Base-by-base conservation (phyloP, 2,113 vertebrate genomes). In the Ivindomyrus marchei region DNA sequence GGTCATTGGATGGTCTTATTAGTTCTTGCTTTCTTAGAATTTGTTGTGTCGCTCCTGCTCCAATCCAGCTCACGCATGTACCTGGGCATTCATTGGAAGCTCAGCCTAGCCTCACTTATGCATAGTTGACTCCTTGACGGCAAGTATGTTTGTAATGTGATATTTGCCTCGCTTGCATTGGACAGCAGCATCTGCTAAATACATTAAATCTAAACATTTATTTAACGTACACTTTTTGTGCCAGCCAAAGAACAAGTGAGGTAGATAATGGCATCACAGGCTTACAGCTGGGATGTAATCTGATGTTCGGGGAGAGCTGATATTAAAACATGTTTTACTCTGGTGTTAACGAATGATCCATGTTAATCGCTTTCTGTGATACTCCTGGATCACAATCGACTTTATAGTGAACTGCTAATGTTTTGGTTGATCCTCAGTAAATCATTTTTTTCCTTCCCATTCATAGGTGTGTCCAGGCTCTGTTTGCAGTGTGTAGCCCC, bases 381-480 rank as follows among this genome's bases (percentile, higher is more conserved):
- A 66, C n/a, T 70, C 31, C 66, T 31, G 66, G n/a, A 36, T 74
- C 27, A 13, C 66, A 36, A 36, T 4, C 9, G 36, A 27, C n/a
- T 74, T 74, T 74, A 10, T 31, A 74, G 66, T 74, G 56, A n/a
- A 62, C 56, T 62, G 21, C 62, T 80, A 19, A 80, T 42, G 74
- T 17, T 77, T 77, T 39, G 31, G 10, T 19, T 42, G 42, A 70
- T 46, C 58, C 9, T 21, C 87, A 39, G 31, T 58, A 4, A 88
- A 36, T 56, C 53, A 45, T 52, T 53, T 53, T 39, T 52, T 53
- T 27, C 5, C 50, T 53, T 49, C 46, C 9, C 15, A 56, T 56
- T 66, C 15, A 8, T 74, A 93, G 93, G 90, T 92, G 91, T 87
- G 89, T 93, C 88, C 93, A 93, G 90, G 84, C 88, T 53, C 39